Evolutionary conservation across 1,140 invertebrate genomes (phyloP).

Genomic region (Lerema accius): DNA sequence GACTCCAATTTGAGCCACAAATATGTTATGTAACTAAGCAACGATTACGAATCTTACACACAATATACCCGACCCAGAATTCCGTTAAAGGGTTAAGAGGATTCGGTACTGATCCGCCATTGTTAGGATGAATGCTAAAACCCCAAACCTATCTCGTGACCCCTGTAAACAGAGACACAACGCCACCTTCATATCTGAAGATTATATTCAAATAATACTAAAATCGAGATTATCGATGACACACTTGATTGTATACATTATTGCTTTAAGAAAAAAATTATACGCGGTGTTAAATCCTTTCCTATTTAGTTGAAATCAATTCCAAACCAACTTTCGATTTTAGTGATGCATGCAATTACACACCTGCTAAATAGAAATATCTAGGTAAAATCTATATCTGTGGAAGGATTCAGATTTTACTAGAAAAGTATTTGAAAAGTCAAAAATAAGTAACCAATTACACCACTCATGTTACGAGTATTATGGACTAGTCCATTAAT

Average conservation of each 20-base stretch:
- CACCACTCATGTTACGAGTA: no score
- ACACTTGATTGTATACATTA: neutral
- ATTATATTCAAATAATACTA: neutral
- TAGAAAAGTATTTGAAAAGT: no score
- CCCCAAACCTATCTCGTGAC: neutral
- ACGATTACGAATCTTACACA: slow-evolving; percentile 5
- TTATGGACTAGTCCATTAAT: neutral
- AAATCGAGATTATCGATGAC: neutral
- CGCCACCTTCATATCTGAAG: neutral
- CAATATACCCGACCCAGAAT: slow-evolving; percentile 3
- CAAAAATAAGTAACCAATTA: no score
- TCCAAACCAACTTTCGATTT: no score
- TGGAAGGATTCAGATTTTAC: no score
- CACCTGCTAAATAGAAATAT: no score
- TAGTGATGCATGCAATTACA: no score
- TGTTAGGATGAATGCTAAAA: neutral
- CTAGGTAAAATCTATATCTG: no score
- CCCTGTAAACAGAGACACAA: neutral
- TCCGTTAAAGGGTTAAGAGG: slow-evolving; percentile 1
- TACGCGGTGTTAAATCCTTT: no score
- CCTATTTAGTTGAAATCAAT: no score
- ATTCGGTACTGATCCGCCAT: neutral
- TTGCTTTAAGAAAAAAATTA: no score
- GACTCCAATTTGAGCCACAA: neutral
- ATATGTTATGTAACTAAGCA: slow-evolving; percentile 1